Conservation (phyloP, 2,113 vertebrate species). For the Etia nguti region DNA sequence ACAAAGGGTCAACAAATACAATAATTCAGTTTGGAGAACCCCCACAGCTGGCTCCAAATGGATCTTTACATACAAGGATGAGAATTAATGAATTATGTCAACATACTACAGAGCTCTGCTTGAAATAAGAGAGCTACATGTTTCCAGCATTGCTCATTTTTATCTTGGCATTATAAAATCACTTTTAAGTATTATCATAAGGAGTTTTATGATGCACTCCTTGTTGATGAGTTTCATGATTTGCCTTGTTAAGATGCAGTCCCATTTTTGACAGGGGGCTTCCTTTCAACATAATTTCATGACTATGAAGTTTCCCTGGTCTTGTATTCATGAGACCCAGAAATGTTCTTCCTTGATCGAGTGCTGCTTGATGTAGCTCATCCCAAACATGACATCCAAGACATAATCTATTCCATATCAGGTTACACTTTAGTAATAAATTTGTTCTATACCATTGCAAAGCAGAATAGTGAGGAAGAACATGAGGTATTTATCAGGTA, state of each 20-base stretch:
- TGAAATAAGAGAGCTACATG: neutral
- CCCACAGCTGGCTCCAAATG: neutral
- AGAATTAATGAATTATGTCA: neutral
- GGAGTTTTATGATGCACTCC: neutral
- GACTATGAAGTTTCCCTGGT: neutral
- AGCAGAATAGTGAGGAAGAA: conserved; percentile 10
- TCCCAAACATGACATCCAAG: neutral
- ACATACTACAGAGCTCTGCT: neutral
- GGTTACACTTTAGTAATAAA: neutral
- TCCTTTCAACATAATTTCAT: neutral
- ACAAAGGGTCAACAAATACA: neutral
- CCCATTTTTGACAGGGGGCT: neutral
- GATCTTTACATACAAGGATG: neutral
- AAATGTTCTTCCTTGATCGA: neutral
- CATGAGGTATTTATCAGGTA: neutral
- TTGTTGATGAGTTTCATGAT: neutral
- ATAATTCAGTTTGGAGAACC: neutral
- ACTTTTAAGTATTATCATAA: neutral
- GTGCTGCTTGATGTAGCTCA: neutral
- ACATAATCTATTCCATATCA: neutral
- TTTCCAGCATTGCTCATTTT: neutral
- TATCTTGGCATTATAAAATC: neutral
- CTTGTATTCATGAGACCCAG: neutral
- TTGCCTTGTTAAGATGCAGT: neutral
- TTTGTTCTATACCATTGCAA: neutral